Conservation (phyloP, 2,888 invertebrate species). For the Myopa tessellatipennis region DNA sequence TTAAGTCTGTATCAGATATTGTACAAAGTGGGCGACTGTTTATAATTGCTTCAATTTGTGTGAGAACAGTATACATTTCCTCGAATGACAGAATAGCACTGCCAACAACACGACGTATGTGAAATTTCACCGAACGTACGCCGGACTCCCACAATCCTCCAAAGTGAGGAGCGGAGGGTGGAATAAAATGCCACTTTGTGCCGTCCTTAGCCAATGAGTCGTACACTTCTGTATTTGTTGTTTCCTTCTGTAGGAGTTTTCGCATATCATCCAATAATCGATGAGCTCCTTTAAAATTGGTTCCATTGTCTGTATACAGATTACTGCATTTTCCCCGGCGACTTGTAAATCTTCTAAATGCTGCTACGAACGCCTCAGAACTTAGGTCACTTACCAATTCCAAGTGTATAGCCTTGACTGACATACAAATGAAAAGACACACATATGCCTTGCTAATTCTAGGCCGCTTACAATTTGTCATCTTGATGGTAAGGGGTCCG, state of each 20-base stretch:
- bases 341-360: conserved; percentile 32
- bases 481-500: conserved; percentile 11
- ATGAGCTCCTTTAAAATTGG: conserved; percentile 34
- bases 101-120: conserved; percentile 51
- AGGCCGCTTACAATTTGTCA: conserved; percentile 17
- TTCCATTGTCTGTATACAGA: neutral
- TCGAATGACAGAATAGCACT: conserved; percentile 49
- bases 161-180: conserved; percentile 44
- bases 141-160: conserved; percentile 46
- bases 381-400: conserved; percentile 34
- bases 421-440: conserved; percentile 38
- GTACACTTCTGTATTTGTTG: conserved; percentile 7
- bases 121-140: conserved; percentile 43
- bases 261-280: conserved; percentile 37
- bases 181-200: conserved; percentile 41
- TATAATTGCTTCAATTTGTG: conserved; percentile 42
- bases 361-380: conserved; percentile 26
- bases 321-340: conserved; percentile 18
- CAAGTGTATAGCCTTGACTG: conserved; percentile 31
- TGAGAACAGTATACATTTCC: conserved; percentile 48
- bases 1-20: conserved; percentile 41
- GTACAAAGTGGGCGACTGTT: conserved; percentile 37
- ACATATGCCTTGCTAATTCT: too few species aligned
- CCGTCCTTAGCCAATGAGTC: conserved; percentile 23
- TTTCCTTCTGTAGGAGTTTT: conserved; percentile 34